Evolutionary conservation across 35 echinoderm and acorn worm species (phyloP).

Genomic region (Heliocidaris erythrogramma): DNA sequence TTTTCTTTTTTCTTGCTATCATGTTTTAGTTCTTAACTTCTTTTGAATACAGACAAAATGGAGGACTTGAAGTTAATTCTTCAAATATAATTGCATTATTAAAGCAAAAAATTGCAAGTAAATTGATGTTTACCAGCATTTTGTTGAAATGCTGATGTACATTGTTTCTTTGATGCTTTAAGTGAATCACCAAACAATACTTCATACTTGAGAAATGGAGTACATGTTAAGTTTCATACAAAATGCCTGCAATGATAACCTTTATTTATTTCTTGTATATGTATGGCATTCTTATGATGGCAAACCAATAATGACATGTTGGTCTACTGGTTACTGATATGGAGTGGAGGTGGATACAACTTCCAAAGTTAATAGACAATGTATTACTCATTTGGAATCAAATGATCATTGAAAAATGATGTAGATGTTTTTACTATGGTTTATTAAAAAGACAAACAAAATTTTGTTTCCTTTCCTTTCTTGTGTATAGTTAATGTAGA

Average conservation of each 20-base stretch:
- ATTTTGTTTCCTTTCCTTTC: neutral
- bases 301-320: neutral
- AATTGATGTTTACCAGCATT: too few species aligned
- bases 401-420: neutral
- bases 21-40: too few species aligned
- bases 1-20: too few species aligned
- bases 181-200: too few species aligned
- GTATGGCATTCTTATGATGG: neutral
- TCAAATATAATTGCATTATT: too few species aligned
- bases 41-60: too few species aligned
- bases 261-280: neutral
- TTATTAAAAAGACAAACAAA: conserved; percentile 5
- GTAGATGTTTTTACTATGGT: neutral
- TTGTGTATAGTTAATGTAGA: neutral
- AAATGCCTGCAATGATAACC: neutral
- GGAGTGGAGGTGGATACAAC: neutral
- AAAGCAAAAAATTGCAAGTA: too few species aligned
- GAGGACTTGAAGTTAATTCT: too few species aligned
- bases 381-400: neutral
- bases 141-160: too few species aligned
- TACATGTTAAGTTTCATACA: neutral
- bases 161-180: too few species aligned
- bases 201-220: too few species aligned
- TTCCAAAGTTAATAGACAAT: neutral
- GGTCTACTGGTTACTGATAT: too few species aligned